phyloP scores from a whole-genome alignment of 2,888 invertebrate species.

The Caenorhabditis virilis region DNA sequence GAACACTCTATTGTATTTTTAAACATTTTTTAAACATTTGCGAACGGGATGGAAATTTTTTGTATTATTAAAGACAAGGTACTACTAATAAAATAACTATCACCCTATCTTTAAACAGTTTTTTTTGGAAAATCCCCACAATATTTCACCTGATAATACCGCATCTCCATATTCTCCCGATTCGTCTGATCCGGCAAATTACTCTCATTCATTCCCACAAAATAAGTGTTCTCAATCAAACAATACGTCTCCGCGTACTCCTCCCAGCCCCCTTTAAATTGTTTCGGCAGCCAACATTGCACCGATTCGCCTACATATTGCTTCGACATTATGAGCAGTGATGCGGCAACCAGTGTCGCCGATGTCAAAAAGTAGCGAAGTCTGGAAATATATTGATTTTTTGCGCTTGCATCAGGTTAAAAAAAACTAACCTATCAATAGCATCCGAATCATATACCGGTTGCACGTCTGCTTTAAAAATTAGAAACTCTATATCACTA shows the following conservation, averaged over 20 bases:
- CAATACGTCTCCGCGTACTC: slow-evolving; percentile 72
- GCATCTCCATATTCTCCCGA: slow-evolving; percentile 43
- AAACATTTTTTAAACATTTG: too few relatives aligned
- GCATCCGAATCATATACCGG: slow-evolving; percentile 42
- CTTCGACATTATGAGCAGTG: slow-evolving; percentile 42
- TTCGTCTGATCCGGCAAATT: slow-evolving; percentile 37
- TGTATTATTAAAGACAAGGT: too few relatives aligned
- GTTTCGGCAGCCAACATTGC: slow-evolving; percentile 69
- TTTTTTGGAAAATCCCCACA: too few relatives aligned
- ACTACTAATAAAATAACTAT: too few relatives aligned
- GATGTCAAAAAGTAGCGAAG: slow-evolving; percentile 42
- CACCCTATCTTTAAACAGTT: too few relatives aligned
- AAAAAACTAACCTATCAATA: slow-evolving; percentile 38
- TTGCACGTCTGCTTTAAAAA: slow-evolving; percentile 7
- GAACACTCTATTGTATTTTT: too few relatives aligned
- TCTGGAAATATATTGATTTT: slow-evolving; percentile 2
- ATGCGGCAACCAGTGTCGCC: slow-evolving; percentile 20
- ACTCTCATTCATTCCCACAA: slow-evolving; percentile 47
- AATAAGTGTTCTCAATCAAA: slow-evolving; percentile 72
- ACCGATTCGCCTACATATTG: slow-evolving; percentile 72
- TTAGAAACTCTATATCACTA: slow-evolving; percentile 14
- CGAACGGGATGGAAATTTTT: too few relatives aligned
- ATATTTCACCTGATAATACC: slow-evolving; percentile 63
- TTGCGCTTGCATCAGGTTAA: too few relatives aligned
- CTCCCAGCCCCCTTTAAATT: slow-evolving; percentile 69